Evolutionary conservation across 30 jellyfish, hydroid and myxozoan genomes (phyloP).

Genomic region (Hydractinia echinata): DNA sequence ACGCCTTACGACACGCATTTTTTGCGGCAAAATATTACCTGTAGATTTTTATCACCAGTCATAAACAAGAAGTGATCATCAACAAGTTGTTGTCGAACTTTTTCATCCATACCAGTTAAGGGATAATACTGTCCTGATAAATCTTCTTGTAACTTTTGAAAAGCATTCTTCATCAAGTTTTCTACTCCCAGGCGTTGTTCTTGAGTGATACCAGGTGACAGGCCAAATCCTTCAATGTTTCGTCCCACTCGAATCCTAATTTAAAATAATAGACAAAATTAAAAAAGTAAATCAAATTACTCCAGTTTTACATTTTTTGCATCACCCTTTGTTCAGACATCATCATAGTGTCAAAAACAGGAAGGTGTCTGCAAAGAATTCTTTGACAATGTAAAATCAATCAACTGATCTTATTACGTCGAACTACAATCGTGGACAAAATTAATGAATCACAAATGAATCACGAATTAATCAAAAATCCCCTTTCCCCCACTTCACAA

Average conservation of each 20-base stretch:
- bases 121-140: conserved; percentile 25
- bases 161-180: conserved; percentile 18
- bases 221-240: conserved; percentile 15
- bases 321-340: too few relatives aligned
- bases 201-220: conserved; percentile 25
- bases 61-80: conserved; percentile 34
- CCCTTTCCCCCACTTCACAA: too few relatives aligned
- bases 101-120: conserved; percentile 17
- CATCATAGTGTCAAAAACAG: too few relatives aligned
- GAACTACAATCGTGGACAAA: too few relatives aligned
- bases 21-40: background rate
- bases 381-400: too few relatives aligned
- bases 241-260: conserved; percentile 26
- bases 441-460: too few relatives aligned
- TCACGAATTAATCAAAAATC: too few relatives aligned
- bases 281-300: too few relatives aligned
- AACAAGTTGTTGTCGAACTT: conserved; percentile 8
- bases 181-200: conserved; percentile 31
- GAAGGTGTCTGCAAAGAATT: too few relatives aligned
- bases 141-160: conserved; percentile 8
- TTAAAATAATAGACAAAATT: background rate
- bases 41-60: conserved; percentile 12
- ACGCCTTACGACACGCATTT: too few relatives aligned
- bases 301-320: background rate
- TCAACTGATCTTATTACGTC: too few relatives aligned